Evolutionary conservation across 2,888 invertebrate genomes (phyloP).

Genomic region (Stratiomys singularior): DNA sequence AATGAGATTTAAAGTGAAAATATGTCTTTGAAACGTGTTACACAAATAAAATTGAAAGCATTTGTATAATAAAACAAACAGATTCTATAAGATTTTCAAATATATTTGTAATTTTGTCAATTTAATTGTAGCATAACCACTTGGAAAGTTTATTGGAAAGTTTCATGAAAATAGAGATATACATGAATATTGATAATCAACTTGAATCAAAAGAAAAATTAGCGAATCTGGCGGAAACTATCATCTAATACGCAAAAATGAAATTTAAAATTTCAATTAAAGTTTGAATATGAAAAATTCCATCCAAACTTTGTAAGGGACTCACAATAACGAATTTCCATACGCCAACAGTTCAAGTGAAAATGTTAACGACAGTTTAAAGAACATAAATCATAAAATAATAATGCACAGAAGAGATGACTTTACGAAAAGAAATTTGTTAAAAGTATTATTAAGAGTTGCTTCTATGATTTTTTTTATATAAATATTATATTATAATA

Average conservation of each 20-base stretch:
- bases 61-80: slow-evolving; percentile 9
- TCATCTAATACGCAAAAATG: too few relatives aligned
- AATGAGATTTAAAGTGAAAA: background rate
- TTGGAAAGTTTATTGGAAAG: background rate
- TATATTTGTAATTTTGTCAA: slow-evolving; percentile 46
- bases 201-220: too few relatives aligned
- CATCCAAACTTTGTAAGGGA: too few relatives aligned
- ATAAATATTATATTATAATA: slow-evolving; percentile 26
- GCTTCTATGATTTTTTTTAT: slow-evolving; percentile 38
- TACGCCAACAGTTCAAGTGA: too few relatives aligned
- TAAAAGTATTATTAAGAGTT: slow-evolving; percentile 44
- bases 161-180: too few relatives aligned
- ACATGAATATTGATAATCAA: background rate
- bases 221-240: too few relatives aligned
- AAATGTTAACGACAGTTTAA: too few relatives aligned
- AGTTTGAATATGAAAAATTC: too few relatives aligned
- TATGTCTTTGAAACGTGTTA: background rate
- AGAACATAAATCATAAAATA: background rate
- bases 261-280: too few relatives aligned
- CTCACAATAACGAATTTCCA: too few relatives aligned
- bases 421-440: slow-evolving; percentile 35
- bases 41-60: background rate
- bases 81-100: slow-evolving; percentile 34
- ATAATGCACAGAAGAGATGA: slow-evolving; percentile 5
- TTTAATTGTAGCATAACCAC: slow-evolving; percentile 43